Evolutionary conservation across 2,888 invertebrate species (phyloP).

Genomic region (Pachydiplax longipennis): DNA sequence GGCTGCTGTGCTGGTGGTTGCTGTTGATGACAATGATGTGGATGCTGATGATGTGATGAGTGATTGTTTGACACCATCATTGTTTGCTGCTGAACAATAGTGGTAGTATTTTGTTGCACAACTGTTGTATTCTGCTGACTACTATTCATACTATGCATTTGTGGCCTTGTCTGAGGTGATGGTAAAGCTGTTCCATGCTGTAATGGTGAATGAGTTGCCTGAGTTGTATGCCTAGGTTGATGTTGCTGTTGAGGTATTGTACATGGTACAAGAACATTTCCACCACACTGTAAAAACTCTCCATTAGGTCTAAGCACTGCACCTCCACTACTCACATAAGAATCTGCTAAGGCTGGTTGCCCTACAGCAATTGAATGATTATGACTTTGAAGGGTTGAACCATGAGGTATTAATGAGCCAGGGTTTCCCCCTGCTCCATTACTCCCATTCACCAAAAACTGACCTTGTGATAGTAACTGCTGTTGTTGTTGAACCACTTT

Average conservation of each 20-base stretch:
- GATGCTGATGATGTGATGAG: constrained; percentile 59
- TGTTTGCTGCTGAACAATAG: constrained; percentile 83
- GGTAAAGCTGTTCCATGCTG: constrained; percentile 59
- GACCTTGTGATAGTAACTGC: background rate
- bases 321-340: constrained; percentile 5
- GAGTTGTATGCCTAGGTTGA: constrained; percentile 63
- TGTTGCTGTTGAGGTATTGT: constrained; percentile 58
- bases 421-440: constrained; percentile 59
- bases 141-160: constrained; percentile 73
- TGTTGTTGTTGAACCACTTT: constrained; percentile 3
- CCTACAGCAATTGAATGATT: constrained; percentile 66
- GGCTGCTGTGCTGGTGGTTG: background rate
- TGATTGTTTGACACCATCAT: constrained; percentile 78
- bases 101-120: constrained; percentile 82
- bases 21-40: background rate
- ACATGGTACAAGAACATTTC: constrained; percentile 75
- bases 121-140: constrained; percentile 87
- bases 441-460: constrained; percentile 24
- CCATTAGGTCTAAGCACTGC: constrained; percentile 63
- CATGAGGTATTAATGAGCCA: constrained; percentile 60
- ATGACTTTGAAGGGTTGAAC: background rate
- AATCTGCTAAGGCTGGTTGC: constrained; percentile 72
- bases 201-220: constrained; percentile 56
- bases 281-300: constrained; percentile 75
- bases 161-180: constrained; percentile 60